Base-by-base conservation (phyloP, 2,888 invertebrate species). In the Mellilla xanthometata region DNA sequence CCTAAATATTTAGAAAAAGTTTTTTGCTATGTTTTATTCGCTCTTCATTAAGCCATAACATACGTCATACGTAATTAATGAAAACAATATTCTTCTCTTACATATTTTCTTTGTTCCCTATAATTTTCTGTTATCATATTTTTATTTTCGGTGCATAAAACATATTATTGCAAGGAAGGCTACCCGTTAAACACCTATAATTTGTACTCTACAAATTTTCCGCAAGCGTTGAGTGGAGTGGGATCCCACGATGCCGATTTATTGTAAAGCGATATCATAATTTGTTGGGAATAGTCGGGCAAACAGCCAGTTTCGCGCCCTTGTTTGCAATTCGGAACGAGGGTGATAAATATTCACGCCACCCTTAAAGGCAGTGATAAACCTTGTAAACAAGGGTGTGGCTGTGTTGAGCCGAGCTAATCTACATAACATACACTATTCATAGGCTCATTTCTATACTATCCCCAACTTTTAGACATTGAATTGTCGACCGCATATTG, bases 261-360 rank as follows among this genome's bases (percentile, higher is more conserved):
- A 43, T 31, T 31, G 4, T 19, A 31, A 10, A 38, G 3, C 19
- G 22, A 28, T 36, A 12, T 22, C 19, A 36, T 36, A 36, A 36
- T 32, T 43, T 38, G 38, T 32, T 24, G 15, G 24, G 23, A 44
- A 15, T 19, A 11, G 43, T 36, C 29, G 22, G 44, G 44, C 44
- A 39, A 39, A 38, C 27, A 38, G 38, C 44, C 41, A 41, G 28
- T 22, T 28, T 28, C 27, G 4, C 39, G 39, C 33, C 39, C 34
- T 33, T 29, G 45, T 45, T 45, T 39, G 34, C 39, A 12, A 15
- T 8, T 8, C 26, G 12, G 39, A 45, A 39, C 29, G 24, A 39
- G 39, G 27, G 34, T 34, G 45, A 39, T 39, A 34, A 34, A 33
- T 44, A 38, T 34, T 34, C 28, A 23, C 30, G 15, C 19, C 24